These are phyloP conservation scores for Neoarius graeffei DNA, from an alignment of 2,113 vertebrate genomes.

Conservation along the genomic window DNA sequence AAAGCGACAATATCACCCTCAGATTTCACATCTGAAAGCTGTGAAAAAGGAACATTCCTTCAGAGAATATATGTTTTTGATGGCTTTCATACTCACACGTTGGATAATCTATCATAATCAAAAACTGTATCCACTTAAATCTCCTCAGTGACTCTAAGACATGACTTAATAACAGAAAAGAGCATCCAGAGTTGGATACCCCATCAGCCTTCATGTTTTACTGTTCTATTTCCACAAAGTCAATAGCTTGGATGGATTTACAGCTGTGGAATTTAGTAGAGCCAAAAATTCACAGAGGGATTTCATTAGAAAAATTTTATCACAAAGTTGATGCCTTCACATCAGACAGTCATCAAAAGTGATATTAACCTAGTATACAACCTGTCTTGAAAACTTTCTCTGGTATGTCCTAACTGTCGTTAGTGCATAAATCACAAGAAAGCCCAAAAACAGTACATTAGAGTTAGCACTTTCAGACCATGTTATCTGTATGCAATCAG, in stretches of 20 bases:
- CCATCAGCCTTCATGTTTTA: constrained; percentile 19
- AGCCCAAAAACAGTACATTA: neutral
- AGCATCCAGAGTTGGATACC: constrained; percentile 34
- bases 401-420: constrained; percentile 27
- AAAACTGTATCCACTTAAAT: constrained; percentile 28
- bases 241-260: constrained; percentile 25
- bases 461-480: neutral
- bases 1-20: neutral
- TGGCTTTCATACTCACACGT: constrained; percentile 22
- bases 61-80: constrained; percentile 22
- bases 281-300: constrained; percentile 30
- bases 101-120: constrained; percentile 31
- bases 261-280: constrained; percentile 3
- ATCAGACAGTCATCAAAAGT: constrained; percentile 21
- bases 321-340: constrained; percentile 19
- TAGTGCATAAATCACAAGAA: constrained; percentile 17
- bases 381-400: constrained; percentile 12
- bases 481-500: neutral
- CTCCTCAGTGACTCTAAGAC: constrained; percentile 5
- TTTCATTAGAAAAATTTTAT: constrained; percentile 42
- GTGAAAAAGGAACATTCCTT: constrained; percentile 37
- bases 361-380: constrained; percentile 32
- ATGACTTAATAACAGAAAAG: constrained; percentile 37
- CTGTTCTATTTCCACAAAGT: constrained; percentile 9
- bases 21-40: constrained; percentile 43